Evolutionary conservation across 2,797 vertebrate species (phyloP).

Genomic region (Coregonus sp.): DNA sequence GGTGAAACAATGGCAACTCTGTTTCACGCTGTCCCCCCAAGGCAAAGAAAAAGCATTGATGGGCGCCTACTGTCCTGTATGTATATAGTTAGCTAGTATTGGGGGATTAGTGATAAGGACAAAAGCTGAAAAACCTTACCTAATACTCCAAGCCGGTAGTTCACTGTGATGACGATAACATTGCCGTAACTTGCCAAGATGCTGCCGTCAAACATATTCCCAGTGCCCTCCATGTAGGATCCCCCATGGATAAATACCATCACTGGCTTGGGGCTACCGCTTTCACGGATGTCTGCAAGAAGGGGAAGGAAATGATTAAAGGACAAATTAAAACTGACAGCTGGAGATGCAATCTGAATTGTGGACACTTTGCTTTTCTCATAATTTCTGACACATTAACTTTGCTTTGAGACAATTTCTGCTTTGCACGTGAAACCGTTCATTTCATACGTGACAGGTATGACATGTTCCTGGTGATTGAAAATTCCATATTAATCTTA

Average conservation of each 20-base stretch:
- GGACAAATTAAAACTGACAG: constrained; percentile 65
- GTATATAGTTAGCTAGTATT: neutral
- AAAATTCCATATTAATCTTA: constrained; percentile 25
- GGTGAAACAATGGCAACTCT: neutral
- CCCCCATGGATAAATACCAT: constrained; percentile 99
- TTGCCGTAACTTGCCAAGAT: constrained; percentile 99
- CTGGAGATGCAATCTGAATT: constrained; percentile 60
- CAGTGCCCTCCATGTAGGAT: constrained; percentile 99
- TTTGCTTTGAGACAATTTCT: constrained; percentile 47
- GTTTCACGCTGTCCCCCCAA: neutral
- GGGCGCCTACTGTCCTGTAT: neutral
- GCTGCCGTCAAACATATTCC: constrained; percentile 98
- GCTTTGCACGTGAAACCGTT: constrained; percentile 60
- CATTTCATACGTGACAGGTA: constrained; percentile 58
- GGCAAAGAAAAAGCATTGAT: neutral
- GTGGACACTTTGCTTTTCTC: constrained; percentile 46
- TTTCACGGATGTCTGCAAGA: constrained; percentile 97
- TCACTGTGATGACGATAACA: constrained; percentile 98
- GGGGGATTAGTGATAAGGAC: neutral
- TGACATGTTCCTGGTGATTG: constrained; percentile 54
- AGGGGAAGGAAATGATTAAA: constrained; percentile 65
- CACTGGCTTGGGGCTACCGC: constrained; percentile 97
- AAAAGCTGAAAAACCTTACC: constrained; percentile 80
- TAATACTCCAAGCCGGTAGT: constrained; percentile 96
- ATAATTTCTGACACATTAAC: constrained; percentile 36